Base-by-base conservation (phyloP, 2,113 vertebrate genomes). In the Bostrychus sinensis region DNA sequence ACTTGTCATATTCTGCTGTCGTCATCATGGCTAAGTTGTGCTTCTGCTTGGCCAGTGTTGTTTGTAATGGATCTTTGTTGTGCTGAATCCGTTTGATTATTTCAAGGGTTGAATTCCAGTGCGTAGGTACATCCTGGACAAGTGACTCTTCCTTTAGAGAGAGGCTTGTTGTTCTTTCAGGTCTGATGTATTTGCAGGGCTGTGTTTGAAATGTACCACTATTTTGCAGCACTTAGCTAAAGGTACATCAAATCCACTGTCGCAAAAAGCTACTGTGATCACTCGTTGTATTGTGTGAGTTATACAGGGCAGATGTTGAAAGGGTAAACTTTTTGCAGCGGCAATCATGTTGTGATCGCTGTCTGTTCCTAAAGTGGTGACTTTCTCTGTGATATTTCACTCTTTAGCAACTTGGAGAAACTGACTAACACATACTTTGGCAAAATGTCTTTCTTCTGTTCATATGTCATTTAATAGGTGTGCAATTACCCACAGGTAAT, bases 391-490 rank as follows among this genome's bases (percentile, higher is more conserved):
- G 3, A 66, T 56, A 2, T 7, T 8, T 26, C 51, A 66, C 26
- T 46, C 5, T 2, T 22, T 20, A 9, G 62, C 38, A 4, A 54
- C 48, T 0, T 38, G 2, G 4, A 28, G 10, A 16, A 63, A 63
- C 22, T 53, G 61, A 1, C 20, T 23, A 0, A 30, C 46, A 7
- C 45, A 53, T 5, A 14, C 23, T 19, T 63, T 14, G 2, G 61
- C 46, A 42, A 42, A 55, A 4, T 65, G 62, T n/a, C n/a, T n/a
- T n/a, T 45, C 14, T n/a, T 43, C 51, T 46, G 50, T 55, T 26
- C 50, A 30, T 4, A 17, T 53, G 19, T 13, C 50, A 7, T 54
- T 26, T 7, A 54, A 30, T 4, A 19, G 7, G 10, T 56, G 53
- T 19, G n/a, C 53, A 2, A 14, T 56, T 2, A 55, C 51, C 1